These are phyloP conservation scores for Heterocephalus glaber DNA, from an alignment of 2,113 vertebrate species.

Conservation along the genomic window DNA sequence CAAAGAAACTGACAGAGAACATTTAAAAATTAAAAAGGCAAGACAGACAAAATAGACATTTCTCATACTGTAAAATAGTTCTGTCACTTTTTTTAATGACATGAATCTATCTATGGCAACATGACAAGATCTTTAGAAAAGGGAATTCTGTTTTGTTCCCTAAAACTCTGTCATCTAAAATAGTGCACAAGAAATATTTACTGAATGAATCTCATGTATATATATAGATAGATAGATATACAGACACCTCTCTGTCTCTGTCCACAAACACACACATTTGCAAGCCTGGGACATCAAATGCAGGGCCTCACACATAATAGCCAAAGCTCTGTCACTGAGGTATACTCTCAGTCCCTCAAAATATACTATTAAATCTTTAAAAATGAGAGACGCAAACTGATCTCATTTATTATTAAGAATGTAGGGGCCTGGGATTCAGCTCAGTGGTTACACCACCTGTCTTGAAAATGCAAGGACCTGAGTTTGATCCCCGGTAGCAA, in stretches of 20 bases:
- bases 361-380: background rate
- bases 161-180: background rate
- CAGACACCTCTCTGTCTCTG: background rate
- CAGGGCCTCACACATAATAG: background rate
- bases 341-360: background rate
- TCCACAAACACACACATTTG: background rate
- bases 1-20: background rate
- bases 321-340: background rate
- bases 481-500: no score
- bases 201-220: background rate
- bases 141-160: background rate
- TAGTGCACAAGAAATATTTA: background rate
- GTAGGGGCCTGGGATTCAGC: no score
- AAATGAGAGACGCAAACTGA: background rate
- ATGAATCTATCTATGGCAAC: background rate
- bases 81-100: background rate
- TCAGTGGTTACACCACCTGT: no score
- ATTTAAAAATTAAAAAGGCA: conserved; percentile 34
- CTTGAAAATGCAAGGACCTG: no score
- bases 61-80: background rate
- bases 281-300: background rate
- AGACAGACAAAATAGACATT: background rate
- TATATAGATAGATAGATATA: background rate
- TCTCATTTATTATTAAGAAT: background rate
- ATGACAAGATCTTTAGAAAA: background rate